A percentile compares a stretch with the other conserved stretches of the same genome.
These are phyloP conservation scores for Actenoides lindsayi DNA, from an alignment of 2,113 vertebrate species.

Conservation along the genomic window DNA sequence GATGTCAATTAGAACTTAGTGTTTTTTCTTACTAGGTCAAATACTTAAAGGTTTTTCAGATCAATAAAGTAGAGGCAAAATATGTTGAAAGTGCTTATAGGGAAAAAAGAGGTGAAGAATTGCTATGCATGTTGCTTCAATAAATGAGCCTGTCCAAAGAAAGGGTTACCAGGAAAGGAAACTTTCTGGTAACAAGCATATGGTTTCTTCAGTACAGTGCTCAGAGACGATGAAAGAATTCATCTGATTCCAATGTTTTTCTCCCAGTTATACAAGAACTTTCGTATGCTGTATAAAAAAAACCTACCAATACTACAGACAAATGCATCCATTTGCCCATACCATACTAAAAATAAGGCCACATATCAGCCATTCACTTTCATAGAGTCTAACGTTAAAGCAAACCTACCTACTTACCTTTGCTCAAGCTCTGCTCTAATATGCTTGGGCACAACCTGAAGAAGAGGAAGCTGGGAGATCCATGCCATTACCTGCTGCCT, in stretches of 20 bases:
- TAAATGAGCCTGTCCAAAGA: background rate
- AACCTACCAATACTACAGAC: background rate
- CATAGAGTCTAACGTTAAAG: background rate
- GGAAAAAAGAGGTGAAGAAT: background rate
- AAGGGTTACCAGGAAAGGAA: background rate
- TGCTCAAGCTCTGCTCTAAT: background rate
- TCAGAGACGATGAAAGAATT: background rate
- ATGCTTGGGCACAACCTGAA: background rate
- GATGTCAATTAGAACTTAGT: background rate
- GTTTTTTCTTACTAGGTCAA: background rate
- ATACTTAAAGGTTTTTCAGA: slow-evolving; percentile 1
- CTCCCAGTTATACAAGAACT: background rate
- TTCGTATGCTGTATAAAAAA: background rate
- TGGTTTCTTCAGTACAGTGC: background rate
- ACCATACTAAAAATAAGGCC: background rate
- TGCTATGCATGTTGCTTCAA: background rate
- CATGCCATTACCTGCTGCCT: background rate
- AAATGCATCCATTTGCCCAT: background rate
- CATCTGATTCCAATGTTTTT: background rate
- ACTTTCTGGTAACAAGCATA: background rate
- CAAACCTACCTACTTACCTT: background rate
- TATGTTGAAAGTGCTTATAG: background rate
- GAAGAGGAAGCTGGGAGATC: background rate
- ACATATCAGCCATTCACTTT: background rate
- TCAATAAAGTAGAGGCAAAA: background rate